Evolutionary conservation across 2,888 invertebrate genomes (phyloP).

Genomic region (Dendrolimus houi): DNA sequence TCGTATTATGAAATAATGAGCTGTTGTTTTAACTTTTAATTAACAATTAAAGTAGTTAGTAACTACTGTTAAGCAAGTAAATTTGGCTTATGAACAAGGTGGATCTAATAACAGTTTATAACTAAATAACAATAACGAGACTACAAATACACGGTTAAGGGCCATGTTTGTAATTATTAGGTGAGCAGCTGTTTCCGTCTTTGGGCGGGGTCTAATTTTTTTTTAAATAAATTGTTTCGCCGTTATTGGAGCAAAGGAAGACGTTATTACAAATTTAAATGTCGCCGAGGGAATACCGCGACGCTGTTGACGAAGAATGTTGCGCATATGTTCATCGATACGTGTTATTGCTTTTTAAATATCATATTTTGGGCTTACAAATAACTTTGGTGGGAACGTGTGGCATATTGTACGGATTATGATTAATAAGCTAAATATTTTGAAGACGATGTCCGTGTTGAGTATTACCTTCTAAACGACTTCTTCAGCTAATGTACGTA

Average conservation of each 20-base stretch:
- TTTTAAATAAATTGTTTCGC: conserved; percentile 59
- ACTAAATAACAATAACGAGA: conserved; percentile 32
- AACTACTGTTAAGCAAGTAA: not conserved
- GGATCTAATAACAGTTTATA: conserved; percentile 33
- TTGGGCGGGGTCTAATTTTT: conserved; percentile 52
- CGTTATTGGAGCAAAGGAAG: conserved; percentile 60
- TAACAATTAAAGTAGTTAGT: conserved; percentile 4
- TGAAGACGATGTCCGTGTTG: too few relatives aligned
- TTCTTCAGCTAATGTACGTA: too few relatives aligned
- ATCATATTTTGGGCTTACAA: not conserved
- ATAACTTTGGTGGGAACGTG: not conserved
- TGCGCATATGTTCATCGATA: conserved; percentile 55
- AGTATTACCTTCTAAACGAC: too few relatives aligned
- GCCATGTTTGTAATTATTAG: conserved; percentile 65
- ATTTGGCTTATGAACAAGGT: conserved; percentile 25
- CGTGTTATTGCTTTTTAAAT: not conserved
- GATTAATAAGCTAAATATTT: too few relatives aligned
- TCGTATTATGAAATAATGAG: not conserved
- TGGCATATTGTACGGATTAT: not conserved
- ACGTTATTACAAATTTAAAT: conserved; percentile 69
- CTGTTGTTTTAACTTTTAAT: conserved; percentile 8
- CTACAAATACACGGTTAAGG: conserved; percentile 34
- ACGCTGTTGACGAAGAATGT: conserved; percentile 60
- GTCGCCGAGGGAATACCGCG: conserved; percentile 57
- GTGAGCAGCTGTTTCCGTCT: conserved; percentile 71